Evolutionary conservation across 1,140 invertebrate species (phyloP), one percentile per base, ranked within the genome.

Genomic region (Drosophila pandora): DNA sequence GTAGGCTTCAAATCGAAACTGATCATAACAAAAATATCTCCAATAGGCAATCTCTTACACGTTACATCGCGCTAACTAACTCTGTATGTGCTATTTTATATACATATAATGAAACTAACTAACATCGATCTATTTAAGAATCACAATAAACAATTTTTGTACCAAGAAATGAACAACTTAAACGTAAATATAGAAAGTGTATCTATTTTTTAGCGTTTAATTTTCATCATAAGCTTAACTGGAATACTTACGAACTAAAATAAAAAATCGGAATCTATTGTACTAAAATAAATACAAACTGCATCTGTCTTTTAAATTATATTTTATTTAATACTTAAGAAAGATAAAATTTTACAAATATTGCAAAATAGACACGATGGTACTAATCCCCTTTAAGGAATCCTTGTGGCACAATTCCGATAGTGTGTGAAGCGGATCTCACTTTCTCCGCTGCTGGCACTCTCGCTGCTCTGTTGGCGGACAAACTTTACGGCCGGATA

Each of bases 361-460:
- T 68, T 68, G 60, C 32, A 61, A 60, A 55, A 13, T 47, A 39
- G 2, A 30, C 7, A n/a, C 4, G 9, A 8, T 25, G 7, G 21
- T 12, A 25, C 12, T 10, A 41, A 32, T 28, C 23, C 6, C n/a
- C 17, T 25, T 89, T 39, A 91, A 10, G 79, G 88, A 50, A 91
- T 84, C 21, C 90, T 74, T 1, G 90, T 91, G n/a, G 90, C 77
- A 68, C 90, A 91, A 52, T 90, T 90, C 25, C 90, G 80, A 56
- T 91, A 91, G 43, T 85, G 90, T 1, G 74, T 67, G 10, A 90
- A 90, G 49, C 80, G 72, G 28, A 53, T 53, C 9, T 80, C 76
- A 37, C 55, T 67, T 3, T 72, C 78, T 8, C 37, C 43, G 41
- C 89, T 81, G 39, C 39, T 48, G 62, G 58, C 50, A 54, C 78